A percentile compares a stretch with the other conserved stretches of the same genome.
Evolutionary conservation across 2,797 vertebrate genomes (phyloP).

Genomic region (Thunnus albacares): DNA sequence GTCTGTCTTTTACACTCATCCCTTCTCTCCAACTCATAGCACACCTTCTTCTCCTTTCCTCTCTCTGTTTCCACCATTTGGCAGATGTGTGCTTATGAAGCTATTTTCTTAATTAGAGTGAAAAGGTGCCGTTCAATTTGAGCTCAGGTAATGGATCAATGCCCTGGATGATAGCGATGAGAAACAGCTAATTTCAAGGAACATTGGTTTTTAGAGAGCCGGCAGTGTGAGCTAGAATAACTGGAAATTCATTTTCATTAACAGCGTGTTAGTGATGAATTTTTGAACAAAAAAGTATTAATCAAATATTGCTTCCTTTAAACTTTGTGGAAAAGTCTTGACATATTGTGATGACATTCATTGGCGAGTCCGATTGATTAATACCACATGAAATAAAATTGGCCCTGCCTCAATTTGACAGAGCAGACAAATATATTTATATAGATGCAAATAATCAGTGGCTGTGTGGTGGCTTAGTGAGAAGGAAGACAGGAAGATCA

Average conservation of each 20-base stretch:
- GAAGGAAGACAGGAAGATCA: neutral
- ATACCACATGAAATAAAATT: slow-evolving; percentile 3
- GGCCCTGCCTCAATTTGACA: neutral
- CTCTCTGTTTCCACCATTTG: slow-evolving; percentile 17
- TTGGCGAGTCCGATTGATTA: neutral
- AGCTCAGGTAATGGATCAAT: slow-evolving; percentile 72
- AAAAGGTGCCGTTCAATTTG: slow-evolving; percentile 67
- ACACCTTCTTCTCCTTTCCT: slow-evolving; percentile 1
- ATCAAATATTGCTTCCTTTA: slow-evolving; percentile 26
- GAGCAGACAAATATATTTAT: neutral
- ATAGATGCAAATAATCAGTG: neutral
- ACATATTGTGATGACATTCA: slow-evolving; percentile 1
- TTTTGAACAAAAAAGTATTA: slow-evolving; percentile 30
- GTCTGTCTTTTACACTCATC: neutral
- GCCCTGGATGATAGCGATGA: slow-evolving; percentile 61
- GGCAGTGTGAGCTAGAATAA: slow-evolving; percentile 57
- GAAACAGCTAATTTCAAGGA: slow-evolving; percentile 78
- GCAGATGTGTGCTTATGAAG: slow-evolving; percentile 59
- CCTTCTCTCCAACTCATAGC: neutral
- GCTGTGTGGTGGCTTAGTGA: neutral
- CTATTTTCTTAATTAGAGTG: slow-evolving; percentile 72
- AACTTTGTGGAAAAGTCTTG: slow-evolving; percentile 22
- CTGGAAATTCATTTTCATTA: slow-evolving; percentile 67
- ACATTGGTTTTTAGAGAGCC: slow-evolving; percentile 71
- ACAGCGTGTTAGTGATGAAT: slow-evolving; percentile 42